Evolutionary conservation across 2,888 invertebrate species (phyloP).

Genomic region (Caenorhabditis uteleia): DNA sequence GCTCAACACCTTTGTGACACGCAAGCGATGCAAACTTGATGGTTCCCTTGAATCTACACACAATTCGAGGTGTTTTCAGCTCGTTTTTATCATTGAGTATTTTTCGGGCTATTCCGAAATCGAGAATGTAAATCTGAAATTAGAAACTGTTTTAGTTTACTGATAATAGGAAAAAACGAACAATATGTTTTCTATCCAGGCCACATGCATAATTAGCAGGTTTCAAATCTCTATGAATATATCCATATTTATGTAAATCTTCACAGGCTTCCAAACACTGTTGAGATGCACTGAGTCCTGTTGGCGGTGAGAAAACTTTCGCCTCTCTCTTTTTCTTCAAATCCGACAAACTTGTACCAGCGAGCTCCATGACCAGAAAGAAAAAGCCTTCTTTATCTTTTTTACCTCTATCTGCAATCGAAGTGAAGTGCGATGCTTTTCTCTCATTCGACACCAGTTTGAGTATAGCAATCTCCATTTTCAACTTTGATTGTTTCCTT

Average conservation of each 20-base stretch:
- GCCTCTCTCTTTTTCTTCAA: constrained; percentile 47
- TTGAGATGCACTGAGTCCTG: constrained; percentile 48
- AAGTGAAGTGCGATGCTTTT: constrained; percentile 51
- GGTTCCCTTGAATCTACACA: constrained; percentile 58
- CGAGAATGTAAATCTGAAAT: constrained; percentile 56
- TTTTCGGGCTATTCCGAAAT: constrained; percentile 63
- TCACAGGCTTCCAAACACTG: constrained; percentile 65
- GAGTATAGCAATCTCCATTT: constrained; percentile 64
- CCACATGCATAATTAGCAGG: constrained; percentile 62
- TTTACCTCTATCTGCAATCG: constrained; percentile 57
- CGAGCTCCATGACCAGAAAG: constrained; percentile 62
- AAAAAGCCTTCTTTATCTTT: constrained; percentile 46
- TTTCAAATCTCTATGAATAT: constrained; percentile 63
- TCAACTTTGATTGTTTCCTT: constrained; percentile 58
- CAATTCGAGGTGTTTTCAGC: constrained; percentile 48
- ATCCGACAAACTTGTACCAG: constrained; percentile 54
- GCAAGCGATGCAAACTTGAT: constrained; percentile 61
- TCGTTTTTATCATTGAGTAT: constrained; percentile 48
- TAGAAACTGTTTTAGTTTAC: too few species aligned
- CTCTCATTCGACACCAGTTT: constrained; percentile 45
- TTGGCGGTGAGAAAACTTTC: constrained; percentile 51
- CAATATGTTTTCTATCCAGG: constrained; percentile 21
- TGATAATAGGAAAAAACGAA: neutral
- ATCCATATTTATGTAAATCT: constrained; percentile 61
- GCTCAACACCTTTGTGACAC: constrained; percentile 54